Base-by-base conservation (phyloP, 2,888 invertebrate genomes). In the Cenopis cana region DNA sequence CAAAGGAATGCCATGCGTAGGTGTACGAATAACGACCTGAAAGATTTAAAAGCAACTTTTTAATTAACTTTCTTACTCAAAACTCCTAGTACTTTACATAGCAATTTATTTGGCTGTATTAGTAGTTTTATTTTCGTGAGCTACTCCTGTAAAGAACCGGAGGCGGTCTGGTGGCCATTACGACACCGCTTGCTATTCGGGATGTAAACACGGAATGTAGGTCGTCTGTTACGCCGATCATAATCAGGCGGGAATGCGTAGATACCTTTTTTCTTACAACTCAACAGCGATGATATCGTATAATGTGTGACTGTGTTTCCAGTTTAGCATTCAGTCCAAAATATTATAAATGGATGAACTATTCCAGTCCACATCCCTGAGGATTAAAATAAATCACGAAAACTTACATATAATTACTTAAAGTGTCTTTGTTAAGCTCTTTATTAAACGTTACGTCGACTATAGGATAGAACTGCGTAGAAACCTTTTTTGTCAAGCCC, bases 191-290 rank as follows among this genome's bases (percentile, higher is more conserved):
- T 41, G 65, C 65, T 71, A 71, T 70, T 70, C 70, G 71, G 67
- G 55, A 67, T 61, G 71, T 71, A 71, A 71, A 71, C 67, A 71
- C 60, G 36, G 66, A 55, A 71, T 67, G 66, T 71, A 38, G 71
- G 69, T 57, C 69, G 69, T 46, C 67, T 71, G 71, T 46, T 61
- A 38, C 61, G 60, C 49, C 49, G 66, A 71, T 71, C 67, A 71
- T 70, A 70, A 66, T 70, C 65, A 60, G 33, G 52, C 54, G 54
- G 54, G 46, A 70, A 64, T 64, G 64, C 64, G 60, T 60, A 46
- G 20, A 41, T 41, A n/a, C 59, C 12, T 14, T 38, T 41, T 20
- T 24, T 46, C 46, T 33, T 33, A 33, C 10, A 29, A 17, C 10
- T 56, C 17, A 17, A 36, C 33, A 33, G 36, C 33, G n/a, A 36